A percentile compares a stretch with the other conserved stretches of the same genome.
phyloP scores from a whole-genome alignment of 2,888 invertebrate genomes.

The Cistogaster globosa region DNA sequence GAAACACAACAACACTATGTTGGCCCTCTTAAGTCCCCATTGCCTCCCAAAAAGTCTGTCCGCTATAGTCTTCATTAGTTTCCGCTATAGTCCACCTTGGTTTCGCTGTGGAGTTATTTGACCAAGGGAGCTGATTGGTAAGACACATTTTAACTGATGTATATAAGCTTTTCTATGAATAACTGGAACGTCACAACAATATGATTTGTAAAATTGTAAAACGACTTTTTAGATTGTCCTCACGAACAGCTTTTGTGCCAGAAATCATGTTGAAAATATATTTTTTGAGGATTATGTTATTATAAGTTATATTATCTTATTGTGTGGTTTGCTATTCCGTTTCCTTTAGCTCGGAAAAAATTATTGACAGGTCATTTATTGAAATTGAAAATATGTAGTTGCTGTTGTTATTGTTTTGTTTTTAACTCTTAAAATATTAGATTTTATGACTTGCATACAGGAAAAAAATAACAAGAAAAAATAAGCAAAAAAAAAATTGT shows the following conservation, averaged over 20 bases:
- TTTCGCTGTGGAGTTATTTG: no score
- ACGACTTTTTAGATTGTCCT: background rate
- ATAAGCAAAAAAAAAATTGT: background rate
- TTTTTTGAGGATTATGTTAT: conserved; percentile 47
- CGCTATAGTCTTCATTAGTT: no score
- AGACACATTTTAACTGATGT: no score
- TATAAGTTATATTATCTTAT: conserved; percentile 27
- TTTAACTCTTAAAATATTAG: conserved; percentile 31
- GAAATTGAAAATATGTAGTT: conserved; percentile 57
- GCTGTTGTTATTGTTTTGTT: conserved; percentile 29
- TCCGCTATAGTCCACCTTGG: no score
- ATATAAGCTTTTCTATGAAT: no score
- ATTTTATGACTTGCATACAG: conserved; percentile 51
- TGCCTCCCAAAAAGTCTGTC: no score
- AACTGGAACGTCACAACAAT: no score
- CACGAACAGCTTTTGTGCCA: background rate
- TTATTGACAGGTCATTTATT: conserved; percentile 43
- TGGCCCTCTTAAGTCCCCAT: no score
- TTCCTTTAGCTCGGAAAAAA: conserved; percentile 14
- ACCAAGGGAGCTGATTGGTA: no score
- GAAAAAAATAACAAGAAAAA: conserved; percentile 7
- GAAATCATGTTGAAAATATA: conserved; percentile 42
- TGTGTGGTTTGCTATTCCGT: conserved; percentile 14
- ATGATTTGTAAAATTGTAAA: no score
- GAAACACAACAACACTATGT: no score